Conservation (phyloP, 1,140 invertebrate genomes). For the Melipona quadrifasciata region DNA sequence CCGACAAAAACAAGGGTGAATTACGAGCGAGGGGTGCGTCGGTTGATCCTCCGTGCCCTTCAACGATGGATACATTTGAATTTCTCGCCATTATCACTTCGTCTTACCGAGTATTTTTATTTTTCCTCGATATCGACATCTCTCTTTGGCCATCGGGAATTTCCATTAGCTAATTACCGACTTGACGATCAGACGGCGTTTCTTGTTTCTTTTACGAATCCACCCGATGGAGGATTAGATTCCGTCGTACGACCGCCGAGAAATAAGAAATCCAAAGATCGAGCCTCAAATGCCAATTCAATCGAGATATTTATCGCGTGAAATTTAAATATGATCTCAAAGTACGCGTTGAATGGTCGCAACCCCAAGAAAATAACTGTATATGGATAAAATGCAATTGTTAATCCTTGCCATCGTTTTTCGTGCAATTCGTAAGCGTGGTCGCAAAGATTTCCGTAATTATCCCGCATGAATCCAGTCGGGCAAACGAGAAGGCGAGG, state of each 20-base stretch:
- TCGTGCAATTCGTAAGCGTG: background rate
- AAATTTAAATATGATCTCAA: background rate
- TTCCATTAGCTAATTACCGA: constrained; percentile 81
- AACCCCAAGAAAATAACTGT: too few relatives aligned
- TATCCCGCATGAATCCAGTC: constrained; percentile 58
- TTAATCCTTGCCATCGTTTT: constrained; percentile 45
- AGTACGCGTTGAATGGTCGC: too few relatives aligned
- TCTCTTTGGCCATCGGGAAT: constrained; percentile 57
- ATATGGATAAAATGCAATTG: background rate
- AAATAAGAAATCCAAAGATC: background rate
- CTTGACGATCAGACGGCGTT: constrained; percentile 48
- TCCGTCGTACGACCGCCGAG: background rate
- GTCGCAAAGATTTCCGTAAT: constrained; percentile 50
- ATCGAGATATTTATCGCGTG: background rate
- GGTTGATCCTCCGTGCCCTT: constrained; percentile 33
- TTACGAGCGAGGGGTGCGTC: constrained; percentile 75
- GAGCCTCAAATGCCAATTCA: background rate
- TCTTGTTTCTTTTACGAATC: constrained; percentile 38
- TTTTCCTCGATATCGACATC: constrained; percentile 12
- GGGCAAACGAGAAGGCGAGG: constrained; percentile 48
- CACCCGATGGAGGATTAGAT: constrained; percentile 16
- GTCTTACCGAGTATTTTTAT: constrained; percentile 22
- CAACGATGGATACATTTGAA: constrained; percentile 82
- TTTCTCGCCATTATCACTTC: constrained; percentile 76
- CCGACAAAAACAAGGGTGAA: constrained; percentile 80